Percentiles rank a stretch among this genome's conserved stretches.
These are phyloP conservation scores for Trissolcus brochymenae DNA, from an alignment of 2,888 invertebrate genomes.

Conservation along the genomic window DNA sequence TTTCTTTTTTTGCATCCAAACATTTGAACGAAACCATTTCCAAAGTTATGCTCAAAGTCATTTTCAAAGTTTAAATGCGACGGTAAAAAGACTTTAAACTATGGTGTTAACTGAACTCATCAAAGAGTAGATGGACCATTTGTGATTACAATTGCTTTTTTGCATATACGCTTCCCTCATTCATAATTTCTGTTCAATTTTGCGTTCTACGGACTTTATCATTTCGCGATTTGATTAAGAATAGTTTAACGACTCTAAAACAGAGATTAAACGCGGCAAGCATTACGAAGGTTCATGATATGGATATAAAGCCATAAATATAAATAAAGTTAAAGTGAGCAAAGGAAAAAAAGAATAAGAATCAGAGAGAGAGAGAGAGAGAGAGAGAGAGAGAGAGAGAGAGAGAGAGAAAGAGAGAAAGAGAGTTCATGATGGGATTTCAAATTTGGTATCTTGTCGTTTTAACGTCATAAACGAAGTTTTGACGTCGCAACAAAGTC, in stretches of 20 bases:
- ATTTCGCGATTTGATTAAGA: conserved; percentile 16
- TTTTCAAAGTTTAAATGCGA: conserved; percentile 24
- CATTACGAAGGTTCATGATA: neutral
- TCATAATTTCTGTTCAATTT: conserved; percentile 22
- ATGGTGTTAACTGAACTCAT: conserved; percentile 7
- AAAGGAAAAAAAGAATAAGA: too few species aligned
- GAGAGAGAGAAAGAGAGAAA: too few species aligned
- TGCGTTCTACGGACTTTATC: neutral
- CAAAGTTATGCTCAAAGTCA: conserved; percentile 12
- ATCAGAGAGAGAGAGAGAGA: too few species aligned
- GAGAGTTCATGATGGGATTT: too few species aligned
- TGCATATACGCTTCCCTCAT: neutral
- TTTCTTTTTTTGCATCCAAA: too few species aligned
- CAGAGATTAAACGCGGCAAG: conserved; percentile 14
- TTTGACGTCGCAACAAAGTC: too few species aligned
- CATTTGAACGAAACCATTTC: neutral
- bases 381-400: too few species aligned
- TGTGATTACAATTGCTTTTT: conserved; percentile 32
- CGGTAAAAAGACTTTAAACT: conserved; percentile 28
- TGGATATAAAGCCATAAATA: too few species aligned
- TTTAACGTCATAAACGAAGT: too few species aligned
- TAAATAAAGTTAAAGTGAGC: conserved; percentile 8
- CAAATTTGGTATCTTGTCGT: too few species aligned
- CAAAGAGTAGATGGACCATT: conserved; percentile 24
- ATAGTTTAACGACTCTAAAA: conserved; percentile 16